Conservation (phyloP, 2,888 invertebrate genomes). For the Adelphocoris suturalis region DNA sequence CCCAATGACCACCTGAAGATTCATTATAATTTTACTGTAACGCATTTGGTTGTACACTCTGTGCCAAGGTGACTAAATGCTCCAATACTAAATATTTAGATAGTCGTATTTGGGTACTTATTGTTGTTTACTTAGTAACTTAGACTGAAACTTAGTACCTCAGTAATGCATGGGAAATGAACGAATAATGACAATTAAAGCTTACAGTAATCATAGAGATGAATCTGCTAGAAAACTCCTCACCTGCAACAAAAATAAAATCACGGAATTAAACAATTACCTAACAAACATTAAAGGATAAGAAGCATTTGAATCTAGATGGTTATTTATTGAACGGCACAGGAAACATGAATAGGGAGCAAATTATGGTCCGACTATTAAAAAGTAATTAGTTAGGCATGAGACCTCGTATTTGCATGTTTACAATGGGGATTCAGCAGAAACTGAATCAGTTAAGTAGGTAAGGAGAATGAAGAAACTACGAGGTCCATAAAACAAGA, state of each 20-base stretch:
- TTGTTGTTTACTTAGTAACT: too few relatives aligned
- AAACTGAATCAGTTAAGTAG: background rate
- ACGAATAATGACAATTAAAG: too few relatives aligned
- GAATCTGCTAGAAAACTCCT: background rate
- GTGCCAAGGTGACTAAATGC: too few relatives aligned
- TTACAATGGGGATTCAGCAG: constrained; percentile 16
- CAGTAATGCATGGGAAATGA: too few relatives aligned
- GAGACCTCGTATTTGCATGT: constrained; percentile 12
- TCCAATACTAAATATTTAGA: too few relatives aligned
- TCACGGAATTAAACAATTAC: background rate
- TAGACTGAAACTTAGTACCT: too few relatives aligned
- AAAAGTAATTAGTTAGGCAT: background rate
- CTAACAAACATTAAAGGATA: background rate
- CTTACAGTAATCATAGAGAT: background rate
- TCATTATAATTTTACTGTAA: too few relatives aligned
- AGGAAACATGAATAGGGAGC: background rate
- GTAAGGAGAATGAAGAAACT: background rate
- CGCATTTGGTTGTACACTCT: too few relatives aligned
- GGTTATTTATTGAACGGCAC: background rate
- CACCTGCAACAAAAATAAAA: constrained; percentile 15
- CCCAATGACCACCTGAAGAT: too few relatives aligned
- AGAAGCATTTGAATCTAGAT: background rate
- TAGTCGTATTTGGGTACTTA: too few relatives aligned
- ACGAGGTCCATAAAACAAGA: constrained; percentile 16
- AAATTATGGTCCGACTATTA: background rate